Evolutionary conservation across 2,797 vertebrate species (phyloP).

Genomic region (Phataginus tetradactyla): DNA sequence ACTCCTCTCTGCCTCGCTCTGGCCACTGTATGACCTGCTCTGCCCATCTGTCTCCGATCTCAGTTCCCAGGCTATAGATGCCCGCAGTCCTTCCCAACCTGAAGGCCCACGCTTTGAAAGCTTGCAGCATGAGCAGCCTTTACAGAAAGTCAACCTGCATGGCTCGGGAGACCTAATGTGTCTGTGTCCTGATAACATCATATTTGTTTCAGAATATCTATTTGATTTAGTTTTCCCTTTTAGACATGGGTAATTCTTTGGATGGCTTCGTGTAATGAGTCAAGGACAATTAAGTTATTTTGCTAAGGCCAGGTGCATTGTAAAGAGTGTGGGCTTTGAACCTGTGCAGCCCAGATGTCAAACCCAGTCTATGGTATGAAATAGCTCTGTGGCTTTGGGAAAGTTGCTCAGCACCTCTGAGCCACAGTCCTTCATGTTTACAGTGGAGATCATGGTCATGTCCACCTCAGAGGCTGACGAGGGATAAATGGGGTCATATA

Average conservation of each 20-base stretch:
- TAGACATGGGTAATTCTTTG: background rate
- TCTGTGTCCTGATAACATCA: no score
- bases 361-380: accelerated
- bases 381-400: background rate
- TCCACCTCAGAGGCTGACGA: background rate
- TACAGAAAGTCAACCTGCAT: background rate
- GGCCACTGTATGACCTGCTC: background rate
- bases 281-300: background rate
- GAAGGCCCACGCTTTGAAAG: background rate
- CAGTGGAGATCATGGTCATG: no score
- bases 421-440: background rate
- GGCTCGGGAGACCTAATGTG: background rate
- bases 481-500: accelerated
- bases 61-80: background rate
- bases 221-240: background rate
- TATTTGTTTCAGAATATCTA: background rate
- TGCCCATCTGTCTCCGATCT: accelerated
- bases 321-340: background rate
- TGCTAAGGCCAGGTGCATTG: no score
- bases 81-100: accelerated
- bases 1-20: background rate
- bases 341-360: accelerated
- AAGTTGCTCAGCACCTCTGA: background rate
- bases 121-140: background rate
- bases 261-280: background rate